Conservation (phyloP, 2,113 vertebrate genomes). For the Epinephelus moara region DNA sequence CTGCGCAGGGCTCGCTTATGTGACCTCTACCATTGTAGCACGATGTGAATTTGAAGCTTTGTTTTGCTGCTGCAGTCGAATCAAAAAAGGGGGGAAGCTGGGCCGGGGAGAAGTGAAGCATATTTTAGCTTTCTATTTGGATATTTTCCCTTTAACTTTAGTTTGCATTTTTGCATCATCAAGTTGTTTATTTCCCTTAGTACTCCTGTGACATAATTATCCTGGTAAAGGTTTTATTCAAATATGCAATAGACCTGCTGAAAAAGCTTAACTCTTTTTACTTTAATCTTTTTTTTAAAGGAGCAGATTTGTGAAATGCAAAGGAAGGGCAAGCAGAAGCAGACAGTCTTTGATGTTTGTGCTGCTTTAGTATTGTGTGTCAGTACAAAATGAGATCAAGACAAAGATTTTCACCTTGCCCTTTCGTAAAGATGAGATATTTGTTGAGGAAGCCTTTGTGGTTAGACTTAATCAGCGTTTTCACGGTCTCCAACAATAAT, state of each 20-base stretch:
- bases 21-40: constrained; percentile 81
- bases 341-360: constrained; percentile 75
- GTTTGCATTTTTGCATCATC: constrained; percentile 81
- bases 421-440: constrained; percentile 73
- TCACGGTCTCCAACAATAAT: constrained; percentile 75
- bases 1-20: constrained; percentile 72
- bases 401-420: constrained; percentile 70
- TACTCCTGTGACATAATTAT: constrained; percentile 75
- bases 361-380: constrained; percentile 61
- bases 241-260: constrained; percentile 78
- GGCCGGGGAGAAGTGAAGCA: constrained; percentile 42
- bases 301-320: constrained; percentile 61
- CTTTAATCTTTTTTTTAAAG: constrained; percentile 66
- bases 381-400: constrained; percentile 73
- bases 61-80: constrained; percentile 77
- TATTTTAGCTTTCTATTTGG: constrained; percentile 57
- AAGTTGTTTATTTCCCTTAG: constrained; percentile 73
- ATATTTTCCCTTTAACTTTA: constrained; percentile 57
- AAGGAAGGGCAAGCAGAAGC: constrained; percentile 61
- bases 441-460: constrained; percentile 81
- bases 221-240: constrained; percentile 66
- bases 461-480: constrained; percentile 81
- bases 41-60: constrained; percentile 81
- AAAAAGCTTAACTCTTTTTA: constrained; percentile 63
- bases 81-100: constrained; percentile 46